A percentile compares a stretch with the other conserved stretches of the same genome.
phyloP scores from a whole-genome alignment of 2,888 invertebrate genomes.

The Gnatocerus cornutus region DNA sequence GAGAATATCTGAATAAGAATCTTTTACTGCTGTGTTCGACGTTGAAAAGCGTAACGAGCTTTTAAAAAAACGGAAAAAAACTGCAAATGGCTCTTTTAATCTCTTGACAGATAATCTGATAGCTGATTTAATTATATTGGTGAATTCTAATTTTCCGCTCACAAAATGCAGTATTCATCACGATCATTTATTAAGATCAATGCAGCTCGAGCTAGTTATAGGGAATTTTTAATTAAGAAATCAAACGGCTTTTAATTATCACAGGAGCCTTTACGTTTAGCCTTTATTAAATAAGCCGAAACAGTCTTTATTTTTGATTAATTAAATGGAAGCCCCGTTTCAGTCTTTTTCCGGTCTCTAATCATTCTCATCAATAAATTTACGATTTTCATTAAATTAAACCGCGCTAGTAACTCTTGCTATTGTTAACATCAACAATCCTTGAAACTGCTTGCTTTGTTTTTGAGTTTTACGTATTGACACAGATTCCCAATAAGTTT shows the following conservation, averaged over 20 bases:
- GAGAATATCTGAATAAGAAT: too few species aligned
- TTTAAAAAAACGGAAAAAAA: not conserved
- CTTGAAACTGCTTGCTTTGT: not conserved
- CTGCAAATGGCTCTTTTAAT: not conserved
- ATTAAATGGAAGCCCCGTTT: conserved; percentile 29
- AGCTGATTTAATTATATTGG: not conserved
- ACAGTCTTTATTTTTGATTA: conserved; percentile 27
- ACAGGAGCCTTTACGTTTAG: conserved; percentile 17
- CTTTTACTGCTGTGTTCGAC: not conserved
- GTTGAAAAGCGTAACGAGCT: not conserved
- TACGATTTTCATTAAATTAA: conserved; percentile 17
- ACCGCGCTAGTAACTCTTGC: too few species aligned
- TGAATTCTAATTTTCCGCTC: conserved; percentile 1
- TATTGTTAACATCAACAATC: too few species aligned
- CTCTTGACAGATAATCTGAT: not conserved
- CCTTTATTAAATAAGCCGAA: conserved; percentile 19
- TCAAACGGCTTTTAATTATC: conserved; percentile 37
- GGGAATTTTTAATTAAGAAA: conserved; percentile 31
- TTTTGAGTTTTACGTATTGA: not conserved
- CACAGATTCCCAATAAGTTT: not conserved
- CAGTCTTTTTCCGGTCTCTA: not conserved
- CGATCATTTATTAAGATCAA: conserved; percentile 7
- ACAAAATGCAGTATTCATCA: conserved; percentile 4
- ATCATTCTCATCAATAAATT: conserved; percentile 31
- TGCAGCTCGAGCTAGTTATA: not conserved